phyloP scores from a whole-genome alignment of 1,140 invertebrate species.

The Scaptomyza graminum region DNA sequence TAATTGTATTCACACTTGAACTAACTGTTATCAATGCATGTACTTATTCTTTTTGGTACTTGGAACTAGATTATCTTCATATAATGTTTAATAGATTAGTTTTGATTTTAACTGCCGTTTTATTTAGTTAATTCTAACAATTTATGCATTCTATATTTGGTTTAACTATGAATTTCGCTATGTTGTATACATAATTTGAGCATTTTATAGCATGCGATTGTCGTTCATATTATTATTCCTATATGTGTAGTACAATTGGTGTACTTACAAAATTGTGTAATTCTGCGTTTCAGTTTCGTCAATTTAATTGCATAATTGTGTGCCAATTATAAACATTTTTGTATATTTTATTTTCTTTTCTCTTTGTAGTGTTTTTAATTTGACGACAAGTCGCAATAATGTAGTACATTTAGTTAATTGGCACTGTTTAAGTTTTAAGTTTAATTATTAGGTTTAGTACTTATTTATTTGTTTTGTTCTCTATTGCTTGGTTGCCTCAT shows the following conservation, averaged over 20 bases:
- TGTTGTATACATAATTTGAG: conserved; percentile 58
- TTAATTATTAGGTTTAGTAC: conserved; percentile 7
- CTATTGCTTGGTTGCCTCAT: conserved; percentile 11
- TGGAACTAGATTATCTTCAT: conserved; percentile 46
- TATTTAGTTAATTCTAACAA: conserved; percentile 17
- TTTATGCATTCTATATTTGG: conserved; percentile 43
- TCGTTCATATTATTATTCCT: conserved; percentile 56
- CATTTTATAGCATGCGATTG: conserved; percentile 75
- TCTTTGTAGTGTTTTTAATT: neutral
- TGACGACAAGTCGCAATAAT: conserved; percentile 8
- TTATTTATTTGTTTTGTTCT: conserved; percentile 8
- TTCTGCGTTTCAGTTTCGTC: conserved; percentile 20
- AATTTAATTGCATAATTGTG: conserved; percentile 38
- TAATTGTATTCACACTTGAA: conserved; percentile 21
- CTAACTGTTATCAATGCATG: conserved; percentile 11
- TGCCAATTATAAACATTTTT: conserved; percentile 24
- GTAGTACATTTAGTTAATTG: conserved; percentile 60
- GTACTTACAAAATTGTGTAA: conserved; percentile 16
- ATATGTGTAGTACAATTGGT: conserved; percentile 21
- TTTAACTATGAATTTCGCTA: conserved; percentile 65
- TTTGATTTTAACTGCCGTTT: conserved; percentile 65
- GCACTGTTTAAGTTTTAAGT: conserved; percentile 66
- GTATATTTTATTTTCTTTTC: conserved; percentile 4
- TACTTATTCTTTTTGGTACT: conserved; percentile 32
- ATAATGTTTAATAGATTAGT: conserved; percentile 46